phyloP scores from a whole-genome alignment of 2,113 vertebrate genomes.

The Oreochromis aureus region DNA sequence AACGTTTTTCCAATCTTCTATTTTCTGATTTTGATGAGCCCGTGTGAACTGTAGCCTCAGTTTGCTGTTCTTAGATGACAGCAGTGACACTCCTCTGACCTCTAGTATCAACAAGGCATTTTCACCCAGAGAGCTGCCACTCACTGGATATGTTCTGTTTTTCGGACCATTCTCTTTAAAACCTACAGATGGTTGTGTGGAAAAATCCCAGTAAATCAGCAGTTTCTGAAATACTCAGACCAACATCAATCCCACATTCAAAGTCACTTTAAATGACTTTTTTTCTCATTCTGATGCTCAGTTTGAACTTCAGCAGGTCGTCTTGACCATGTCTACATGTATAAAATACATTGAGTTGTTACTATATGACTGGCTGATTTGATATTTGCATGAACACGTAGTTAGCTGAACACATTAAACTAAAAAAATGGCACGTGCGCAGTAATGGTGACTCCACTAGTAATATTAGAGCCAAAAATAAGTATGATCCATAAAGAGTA shows the following conservation, averaged over 20 bases:
- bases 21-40: neutral
- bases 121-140: neutral
- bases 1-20: neutral
- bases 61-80: neutral
- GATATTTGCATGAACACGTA: neutral
- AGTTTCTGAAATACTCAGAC: neutral
- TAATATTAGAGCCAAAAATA: fast-evolving
- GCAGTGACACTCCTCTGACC: neutral
- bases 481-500: fast-evolving
- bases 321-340: neutral
- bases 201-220: neutral
- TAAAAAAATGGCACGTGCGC: neutral
- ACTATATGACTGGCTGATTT: neutral
- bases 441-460: neutral
- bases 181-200: neutral
- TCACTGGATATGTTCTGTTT: neutral
- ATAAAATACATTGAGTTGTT: neutral
- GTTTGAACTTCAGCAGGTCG: neutral
- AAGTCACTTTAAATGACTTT: neutral
- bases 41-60: neutral
- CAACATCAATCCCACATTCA: neutral
- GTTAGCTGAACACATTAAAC: neutral
- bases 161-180: neutral
- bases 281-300: neutral
- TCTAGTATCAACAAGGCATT: neutral